Evolutionary conservation across 2,113 vertebrate genomes (phyloP).

Genomic region (Micromys minutus): DNA sequence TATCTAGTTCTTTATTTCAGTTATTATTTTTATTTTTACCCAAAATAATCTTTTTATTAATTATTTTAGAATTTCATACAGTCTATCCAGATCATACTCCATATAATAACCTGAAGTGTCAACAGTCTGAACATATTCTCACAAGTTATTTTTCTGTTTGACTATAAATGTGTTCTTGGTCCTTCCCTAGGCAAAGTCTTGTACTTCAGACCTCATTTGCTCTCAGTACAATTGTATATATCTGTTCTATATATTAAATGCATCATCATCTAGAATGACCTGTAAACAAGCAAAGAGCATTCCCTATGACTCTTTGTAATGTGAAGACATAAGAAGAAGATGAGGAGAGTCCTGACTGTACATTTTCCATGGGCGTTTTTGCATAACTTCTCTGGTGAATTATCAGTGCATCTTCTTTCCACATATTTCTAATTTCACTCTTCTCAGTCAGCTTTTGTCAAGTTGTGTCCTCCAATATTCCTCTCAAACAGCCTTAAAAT

Average conservation of each 20-base stretch:
- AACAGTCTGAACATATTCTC: background rate
- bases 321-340: too few relatives aligned
- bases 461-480: background rate
- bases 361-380: background rate
- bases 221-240: background rate
- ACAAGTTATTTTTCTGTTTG: background rate
- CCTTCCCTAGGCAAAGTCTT: background rate
- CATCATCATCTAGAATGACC: background rate
- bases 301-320: background rate
- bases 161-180: background rate
- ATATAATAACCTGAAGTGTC: background rate
- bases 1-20: background rate
- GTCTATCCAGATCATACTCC: background rate
- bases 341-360: background rate
- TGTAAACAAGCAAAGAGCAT: background rate
- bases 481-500: slow-evolving; percentile 2
- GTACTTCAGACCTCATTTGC: background rate
- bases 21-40: background rate
- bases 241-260: background rate
- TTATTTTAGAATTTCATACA: background rate
- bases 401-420: background rate
- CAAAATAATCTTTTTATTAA: background rate
- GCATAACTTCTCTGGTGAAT: background rate
- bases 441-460: background rate
- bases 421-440: background rate